Percentiles rank a stretch among this genome's conserved stretches.
Conservation (phyloP, 2,113 vertebrate species). For the Abramis brama region DNA sequence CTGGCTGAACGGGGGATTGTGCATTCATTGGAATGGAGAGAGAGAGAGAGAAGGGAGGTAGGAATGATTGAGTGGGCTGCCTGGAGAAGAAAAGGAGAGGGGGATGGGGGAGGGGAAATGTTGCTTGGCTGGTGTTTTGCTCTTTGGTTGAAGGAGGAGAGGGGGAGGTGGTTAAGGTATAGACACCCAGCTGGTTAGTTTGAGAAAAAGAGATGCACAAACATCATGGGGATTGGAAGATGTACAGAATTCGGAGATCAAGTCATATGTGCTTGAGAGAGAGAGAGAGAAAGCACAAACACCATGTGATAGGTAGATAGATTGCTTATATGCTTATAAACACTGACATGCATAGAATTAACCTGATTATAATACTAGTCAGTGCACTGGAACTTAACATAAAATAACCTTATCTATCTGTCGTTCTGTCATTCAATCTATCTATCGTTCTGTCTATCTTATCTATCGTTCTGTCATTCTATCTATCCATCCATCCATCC, state of each 20-base stretch:
- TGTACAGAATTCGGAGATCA: constrained; percentile 18
- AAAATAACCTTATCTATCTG: neutral
- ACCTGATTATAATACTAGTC: neutral
- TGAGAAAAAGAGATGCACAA: constrained; percentile 36
- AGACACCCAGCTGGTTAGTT: constrained; percentile 48
- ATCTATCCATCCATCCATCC: neutral
- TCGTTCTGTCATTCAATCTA: too few species aligned
- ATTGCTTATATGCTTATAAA: neutral
- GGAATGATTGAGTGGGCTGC: constrained; percentile 76
- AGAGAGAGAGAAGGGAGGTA: constrained; percentile 35
- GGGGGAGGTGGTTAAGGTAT: constrained; percentile 51
- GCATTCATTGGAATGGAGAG: constrained; percentile 77
- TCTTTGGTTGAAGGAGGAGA: constrained; percentile 62
- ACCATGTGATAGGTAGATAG: neutral
- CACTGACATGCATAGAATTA: neutral
- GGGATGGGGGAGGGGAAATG: constrained; percentile 61
- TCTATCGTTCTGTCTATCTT: too few species aligned
- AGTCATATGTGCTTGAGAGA: neutral
- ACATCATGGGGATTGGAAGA: constrained; percentile 9
- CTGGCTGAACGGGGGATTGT: constrained; percentile 71
- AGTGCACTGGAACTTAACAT: neutral
- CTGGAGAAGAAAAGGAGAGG: constrained; percentile 63
- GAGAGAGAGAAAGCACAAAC: neutral
- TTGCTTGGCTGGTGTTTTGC: constrained; percentile 63
- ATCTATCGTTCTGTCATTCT: too few species aligned